These are phyloP conservation scores for Hololepta plana DNA, from an alignment of 2,888 invertebrate species.

Conservation along the genomic window DNA sequence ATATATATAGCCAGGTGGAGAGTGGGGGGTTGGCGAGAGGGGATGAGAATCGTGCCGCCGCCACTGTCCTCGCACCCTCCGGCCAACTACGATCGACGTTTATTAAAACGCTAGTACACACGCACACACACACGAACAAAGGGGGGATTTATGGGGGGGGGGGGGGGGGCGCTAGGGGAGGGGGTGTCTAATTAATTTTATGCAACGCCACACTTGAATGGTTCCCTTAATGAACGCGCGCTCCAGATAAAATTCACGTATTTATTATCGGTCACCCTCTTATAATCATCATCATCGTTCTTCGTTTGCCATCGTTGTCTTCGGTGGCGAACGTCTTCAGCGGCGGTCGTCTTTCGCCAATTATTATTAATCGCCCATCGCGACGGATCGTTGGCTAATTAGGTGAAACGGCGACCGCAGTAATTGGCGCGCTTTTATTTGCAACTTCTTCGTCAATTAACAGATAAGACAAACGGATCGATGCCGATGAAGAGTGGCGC, in stretches of 20 bases:
- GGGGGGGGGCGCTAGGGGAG: too few relatives aligned
- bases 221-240: constrained; percentile 7
- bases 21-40: too few relatives aligned
- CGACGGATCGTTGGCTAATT: too few relatives aligned
- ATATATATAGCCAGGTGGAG: too few relatives aligned
- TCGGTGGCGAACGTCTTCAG: not conserved
- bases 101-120: constrained; percentile 27
- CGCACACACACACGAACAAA: too few relatives aligned
- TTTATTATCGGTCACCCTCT: too few relatives aligned
- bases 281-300: constrained; percentile 3
- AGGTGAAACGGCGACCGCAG: constrained; percentile 11
- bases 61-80: too few relatives aligned
- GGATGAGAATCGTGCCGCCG: too few relatives aligned
- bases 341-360: not conserved
- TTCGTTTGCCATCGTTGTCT: not conserved
- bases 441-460: too few relatives aligned
- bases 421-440: constrained; percentile 1
- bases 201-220: constrained; percentile 29
- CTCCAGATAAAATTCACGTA: not conserved
- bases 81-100: too few relatives aligned
- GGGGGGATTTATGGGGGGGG: too few relatives aligned
- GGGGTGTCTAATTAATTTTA: constrained; percentile 30
- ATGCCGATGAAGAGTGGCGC: constrained; percentile 7
- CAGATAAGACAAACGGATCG: constrained; percentile 1
- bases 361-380: too few relatives aligned